Percentiles rank a stretch among this genome's conserved stretches.
These are phyloP conservation scores for Pseudochromis fuscus DNA, from an alignment of 2,797 vertebrate genomes.

Conservation along the genomic window DNA sequence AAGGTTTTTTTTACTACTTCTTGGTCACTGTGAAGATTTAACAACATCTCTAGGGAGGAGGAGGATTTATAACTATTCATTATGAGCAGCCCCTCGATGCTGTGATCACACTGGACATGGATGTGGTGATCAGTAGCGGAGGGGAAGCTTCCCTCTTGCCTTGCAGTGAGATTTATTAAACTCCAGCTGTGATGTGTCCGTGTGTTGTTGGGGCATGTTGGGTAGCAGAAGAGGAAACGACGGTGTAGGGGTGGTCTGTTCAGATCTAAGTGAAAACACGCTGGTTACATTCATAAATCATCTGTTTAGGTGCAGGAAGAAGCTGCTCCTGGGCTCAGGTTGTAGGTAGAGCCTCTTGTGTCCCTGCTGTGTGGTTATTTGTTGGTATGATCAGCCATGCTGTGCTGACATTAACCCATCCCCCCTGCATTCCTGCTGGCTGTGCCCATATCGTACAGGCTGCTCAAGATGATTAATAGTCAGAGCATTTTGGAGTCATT, in stretches of 20 bases:
- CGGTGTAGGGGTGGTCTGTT: constrained; percentile 37
- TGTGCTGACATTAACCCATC: constrained; percentile 60
- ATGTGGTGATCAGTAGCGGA: constrained; percentile 10
- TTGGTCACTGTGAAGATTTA: constrained; percentile 49
- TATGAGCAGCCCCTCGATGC: constrained; percentile 42
- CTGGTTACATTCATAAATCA: constrained; percentile 49
- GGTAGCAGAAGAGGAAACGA: constrained; percentile 35
- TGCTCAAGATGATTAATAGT: constrained; percentile 78
- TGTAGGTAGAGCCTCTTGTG: constrained; percentile 24
- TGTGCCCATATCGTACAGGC: constrained; percentile 69
- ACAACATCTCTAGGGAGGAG: constrained; percentile 31
- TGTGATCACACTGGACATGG: constrained; percentile 20
- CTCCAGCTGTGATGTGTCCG: constrained; percentile 25
- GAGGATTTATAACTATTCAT: constrained; percentile 68
- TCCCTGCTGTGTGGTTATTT: constrained; percentile 47
- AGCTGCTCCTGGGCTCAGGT: constrained; percentile 27
- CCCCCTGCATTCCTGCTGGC: constrained; percentile 56
- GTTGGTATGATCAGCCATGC: constrained; percentile 64
- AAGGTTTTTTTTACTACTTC: constrained; percentile 53
- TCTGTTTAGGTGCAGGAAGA: constrained; percentile 22
- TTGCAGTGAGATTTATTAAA: constrained; percentile 34
- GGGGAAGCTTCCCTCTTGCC: constrained; percentile 31
- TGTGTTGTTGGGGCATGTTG: constrained; percentile 56
- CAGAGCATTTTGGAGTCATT: constrained; percentile 74
- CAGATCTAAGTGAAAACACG: constrained; percentile 42